Evolutionary conservation across 1,140 invertebrate genomes (phyloP), one percentile per base, ranked within the genome.

Genomic region (Drosophila mayri): DNA sequence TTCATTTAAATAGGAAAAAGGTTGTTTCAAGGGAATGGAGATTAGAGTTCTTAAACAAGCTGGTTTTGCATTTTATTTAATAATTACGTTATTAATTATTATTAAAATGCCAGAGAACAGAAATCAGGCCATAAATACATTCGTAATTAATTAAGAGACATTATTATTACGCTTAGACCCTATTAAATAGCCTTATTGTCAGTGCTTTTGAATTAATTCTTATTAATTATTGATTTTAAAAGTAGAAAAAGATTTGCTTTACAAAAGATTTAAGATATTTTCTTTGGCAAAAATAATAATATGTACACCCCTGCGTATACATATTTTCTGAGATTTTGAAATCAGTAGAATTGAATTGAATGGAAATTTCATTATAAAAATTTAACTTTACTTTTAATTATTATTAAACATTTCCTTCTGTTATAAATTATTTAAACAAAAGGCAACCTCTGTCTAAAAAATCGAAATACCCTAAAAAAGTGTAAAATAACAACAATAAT

Each of bases 1-100:
- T 41, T 70, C 0, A 37, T 58, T 70, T 47, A 35, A 47, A 57
- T 57, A 47, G 32, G 22, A 7, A n/a, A 37, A 44, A 25, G n/a
- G 32, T 20, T 66, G 43, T 2, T 1, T 38, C 10, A 4, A 38
- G 41, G 58, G 35, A 54, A 8, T 18, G 8, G 25, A 63, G 14
- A 47, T 32, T 37, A 7, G 32, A 54, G 32, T n/a, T 54, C 12
- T 20, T 16, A 14, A 8, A 20, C 12, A 37, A 37, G 18, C 10
- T 35, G 12, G 50, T 22, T 37, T 37, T 22, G 50, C 4, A 22
- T 37, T 12, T 37, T 32, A 52, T 11, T 35, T 20, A 20, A 20
- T 32, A 20, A 32, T 32, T 14, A n/a, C 4, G 1, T 49, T 28
- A 9, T 18, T n/a, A n/a, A 52, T 14, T 35, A 3, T 54, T 35